A percentile compares a stretch with the other conserved stretches of the same genome.
Conservation (phyloP, 2,113 vertebrate species). For the Dipodomys stephensi region DNA sequence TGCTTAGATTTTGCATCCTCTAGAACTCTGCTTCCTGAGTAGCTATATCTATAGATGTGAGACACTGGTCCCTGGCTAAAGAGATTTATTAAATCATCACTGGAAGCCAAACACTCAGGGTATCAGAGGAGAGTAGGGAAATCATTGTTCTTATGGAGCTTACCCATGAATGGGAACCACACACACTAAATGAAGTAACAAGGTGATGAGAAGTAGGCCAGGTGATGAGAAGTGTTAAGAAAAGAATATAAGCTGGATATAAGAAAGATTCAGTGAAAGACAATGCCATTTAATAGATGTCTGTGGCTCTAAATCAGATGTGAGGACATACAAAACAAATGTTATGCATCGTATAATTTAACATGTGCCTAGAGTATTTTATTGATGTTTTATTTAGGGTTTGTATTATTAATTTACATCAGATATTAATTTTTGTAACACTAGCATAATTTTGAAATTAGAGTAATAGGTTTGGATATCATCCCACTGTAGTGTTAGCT, state of each 20-base stretch:
- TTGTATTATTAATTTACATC: neutral
- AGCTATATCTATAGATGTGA: no score
- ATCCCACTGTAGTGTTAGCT: neutral
- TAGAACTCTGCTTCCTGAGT: no score
- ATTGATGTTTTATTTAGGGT: neutral
- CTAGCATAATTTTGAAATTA: neutral
- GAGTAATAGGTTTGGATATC: neutral
- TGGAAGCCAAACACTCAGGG: neutral
- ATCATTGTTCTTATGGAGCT: neutral
- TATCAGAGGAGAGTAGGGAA: neutral
- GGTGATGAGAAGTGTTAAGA: neutral
- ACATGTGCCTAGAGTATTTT: neutral
- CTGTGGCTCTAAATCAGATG: neutral
- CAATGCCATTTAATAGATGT: neutral
- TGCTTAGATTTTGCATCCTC: no score
- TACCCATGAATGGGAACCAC: neutral
- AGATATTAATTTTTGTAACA: neutral
- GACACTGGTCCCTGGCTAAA: no score
- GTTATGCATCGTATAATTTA: neutral
- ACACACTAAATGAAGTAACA: neutral
- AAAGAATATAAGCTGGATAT: neutral
- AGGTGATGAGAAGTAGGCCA: neutral
- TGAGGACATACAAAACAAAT: neutral
- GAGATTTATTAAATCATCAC: neutral
- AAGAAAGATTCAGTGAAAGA: no score